These are phyloP conservation scores for Tipula unca DNA, from an alignment of 2,888 invertebrate genomes.

Conservation along the genomic window DNA sequence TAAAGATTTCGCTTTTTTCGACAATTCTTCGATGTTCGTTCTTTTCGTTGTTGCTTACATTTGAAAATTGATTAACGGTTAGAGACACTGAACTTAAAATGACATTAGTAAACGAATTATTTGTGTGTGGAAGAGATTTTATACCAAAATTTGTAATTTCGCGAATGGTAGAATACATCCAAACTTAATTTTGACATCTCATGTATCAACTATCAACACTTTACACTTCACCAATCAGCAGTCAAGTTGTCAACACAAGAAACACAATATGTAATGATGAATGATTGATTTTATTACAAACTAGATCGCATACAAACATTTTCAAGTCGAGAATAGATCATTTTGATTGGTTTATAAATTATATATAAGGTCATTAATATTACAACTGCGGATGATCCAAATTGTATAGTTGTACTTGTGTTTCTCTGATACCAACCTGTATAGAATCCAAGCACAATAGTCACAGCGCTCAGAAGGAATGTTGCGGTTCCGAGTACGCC, in stretches of 20 bases:
- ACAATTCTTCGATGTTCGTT: not conserved
- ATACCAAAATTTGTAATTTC: not conserved
- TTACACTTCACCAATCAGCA: too few species aligned
- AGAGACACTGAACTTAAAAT: not conserved
- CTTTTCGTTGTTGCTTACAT: not conserved
- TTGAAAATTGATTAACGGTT: not conserved
- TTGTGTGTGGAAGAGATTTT: not conserved
- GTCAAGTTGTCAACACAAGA: not conserved
- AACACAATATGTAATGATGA: not conserved
- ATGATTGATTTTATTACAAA: not conserved
- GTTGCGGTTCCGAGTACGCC: not conserved
- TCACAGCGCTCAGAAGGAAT: not conserved
- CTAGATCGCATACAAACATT: not conserved
- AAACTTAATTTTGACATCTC: not conserved
- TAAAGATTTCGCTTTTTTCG: not conserved
- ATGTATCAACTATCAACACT: not conserved
- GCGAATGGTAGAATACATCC: not conserved
- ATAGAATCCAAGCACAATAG: slow-evolving; percentile 16
- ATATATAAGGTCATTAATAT: not conserved
- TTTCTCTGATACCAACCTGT: not conserved
- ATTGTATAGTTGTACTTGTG: not conserved
- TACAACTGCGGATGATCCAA: not conserved
- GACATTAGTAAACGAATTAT: not conserved
- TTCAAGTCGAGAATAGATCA: not conserved
- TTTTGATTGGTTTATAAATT: not conserved